Evolutionary conservation across 1,140 invertebrate genomes (phyloP).

Genomic region (Drosophila repletoides): DNA sequence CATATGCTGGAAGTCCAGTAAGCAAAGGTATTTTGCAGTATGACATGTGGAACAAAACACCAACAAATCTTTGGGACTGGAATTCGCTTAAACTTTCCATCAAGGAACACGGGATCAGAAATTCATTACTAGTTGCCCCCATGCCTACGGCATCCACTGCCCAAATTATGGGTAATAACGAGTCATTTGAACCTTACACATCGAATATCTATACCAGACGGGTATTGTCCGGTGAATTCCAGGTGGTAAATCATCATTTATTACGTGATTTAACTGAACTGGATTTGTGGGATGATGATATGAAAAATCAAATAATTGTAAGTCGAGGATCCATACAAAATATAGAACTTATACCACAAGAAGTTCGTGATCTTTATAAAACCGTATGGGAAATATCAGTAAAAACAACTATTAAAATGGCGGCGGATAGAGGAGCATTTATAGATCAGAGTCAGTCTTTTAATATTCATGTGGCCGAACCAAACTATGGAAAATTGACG

Average conservation of each 20-base stretch:
- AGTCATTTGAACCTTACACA: slow-evolving; percentile 99
- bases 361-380: slow-evolving; percentile 96
- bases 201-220: slow-evolving; percentile 98
- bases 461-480: slow-evolving; percentile 97
- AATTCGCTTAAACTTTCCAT: slow-evolving; percentile 92
- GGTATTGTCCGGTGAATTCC: slow-evolving; percentile 94
- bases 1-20: slow-evolving; percentile 94
- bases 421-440: slow-evolving; percentile 97
- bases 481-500: slow-evolving; percentile 95
- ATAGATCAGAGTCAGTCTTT: slow-evolving; percentile 99
- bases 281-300: slow-evolving; percentile 97
- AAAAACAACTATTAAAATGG: slow-evolving; percentile 97
- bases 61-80: slow-evolving; percentile 96
- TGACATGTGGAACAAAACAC: slow-evolving; percentile 98
- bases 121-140: slow-evolving; percentile 96
- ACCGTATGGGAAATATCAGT: slow-evolving; percentile 99
- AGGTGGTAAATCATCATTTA: slow-evolving; percentile 98
- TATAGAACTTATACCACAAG: slow-evolving; percentile 93
- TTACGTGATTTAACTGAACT: slow-evolving; percentile 95
- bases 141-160: slow-evolving; percentile 99
- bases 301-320: slow-evolving; percentile 97
- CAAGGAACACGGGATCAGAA: slow-evolving; percentile 94
- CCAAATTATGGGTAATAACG: slow-evolving; percentile 99
- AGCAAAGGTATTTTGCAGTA: slow-evolving; percentile 98
- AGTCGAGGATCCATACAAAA: slow-evolving; percentile 97